A percentile compares a stretch with the other conserved stretches of the same genome.
These are phyloP conservation scores for Palythoa grandis DNA, from an alignment of 92 coral and sea anemone species.

Conservation along the genomic window DNA sequence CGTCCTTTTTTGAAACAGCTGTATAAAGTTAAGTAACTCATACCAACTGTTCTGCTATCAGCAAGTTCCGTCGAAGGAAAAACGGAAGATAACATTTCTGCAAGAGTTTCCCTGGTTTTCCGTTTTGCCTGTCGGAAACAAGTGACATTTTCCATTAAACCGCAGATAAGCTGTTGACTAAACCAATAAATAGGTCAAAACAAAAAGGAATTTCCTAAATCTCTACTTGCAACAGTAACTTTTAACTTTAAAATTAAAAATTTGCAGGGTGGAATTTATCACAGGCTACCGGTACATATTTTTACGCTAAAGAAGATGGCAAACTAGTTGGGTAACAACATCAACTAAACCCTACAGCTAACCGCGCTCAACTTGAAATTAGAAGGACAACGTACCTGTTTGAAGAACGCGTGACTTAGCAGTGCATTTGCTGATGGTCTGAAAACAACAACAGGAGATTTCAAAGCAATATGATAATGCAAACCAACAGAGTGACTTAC, in stretches of 20 bases:
- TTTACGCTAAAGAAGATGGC: too few species aligned
- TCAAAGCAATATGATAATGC: neutral
- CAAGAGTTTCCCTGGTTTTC: constrained; percentile 76
- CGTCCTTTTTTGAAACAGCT: neutral
- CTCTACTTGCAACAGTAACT: too few species aligned
- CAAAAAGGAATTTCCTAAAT: neutral
- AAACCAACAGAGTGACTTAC: neutral
- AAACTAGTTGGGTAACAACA: too few species aligned
- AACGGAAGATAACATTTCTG: constrained; percentile 74
- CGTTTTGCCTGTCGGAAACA: constrained; percentile 71
- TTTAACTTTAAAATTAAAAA: too few species aligned
- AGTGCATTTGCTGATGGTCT: constrained; percentile 81
- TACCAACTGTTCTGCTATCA: constrained; percentile 58
- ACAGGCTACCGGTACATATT: too few species aligned
- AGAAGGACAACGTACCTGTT: constrained; percentile 70
- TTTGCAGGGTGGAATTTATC: too few species aligned
- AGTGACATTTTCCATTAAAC: neutral
- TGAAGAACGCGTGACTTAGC: constrained; percentile 84
- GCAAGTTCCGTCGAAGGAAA: constrained; percentile 67
- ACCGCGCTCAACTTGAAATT: neutral
- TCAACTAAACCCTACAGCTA: too few species aligned
- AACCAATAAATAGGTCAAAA: neutral
- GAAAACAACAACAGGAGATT: constrained; percentile 4
- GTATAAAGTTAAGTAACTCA: neutral
- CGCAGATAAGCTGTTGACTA: neutral